Conservation (phyloP, 2,888 invertebrate species). For the Aethes cnicana region DNA sequence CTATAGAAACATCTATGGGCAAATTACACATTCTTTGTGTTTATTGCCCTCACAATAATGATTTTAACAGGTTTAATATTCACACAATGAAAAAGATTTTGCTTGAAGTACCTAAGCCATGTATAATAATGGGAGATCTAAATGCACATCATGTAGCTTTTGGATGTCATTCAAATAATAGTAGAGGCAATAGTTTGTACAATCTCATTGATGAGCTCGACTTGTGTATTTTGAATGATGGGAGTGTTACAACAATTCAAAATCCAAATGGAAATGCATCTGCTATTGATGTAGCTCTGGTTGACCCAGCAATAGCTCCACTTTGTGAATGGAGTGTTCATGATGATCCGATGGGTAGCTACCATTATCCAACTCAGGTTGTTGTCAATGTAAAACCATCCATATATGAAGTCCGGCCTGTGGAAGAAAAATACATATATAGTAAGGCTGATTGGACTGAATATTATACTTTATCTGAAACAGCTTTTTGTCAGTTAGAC, state of each 20-base stretch:
- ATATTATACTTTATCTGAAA: slow-evolving; percentile 21
- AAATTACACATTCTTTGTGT: no score
- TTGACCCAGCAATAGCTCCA: background rate
- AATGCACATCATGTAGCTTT: slow-evolving; percentile 19
- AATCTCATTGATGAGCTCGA: slow-evolving; percentile 17
- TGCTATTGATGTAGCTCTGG: background rate
- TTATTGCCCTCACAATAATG: no score
- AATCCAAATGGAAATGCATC: slow-evolving; percentile 10
- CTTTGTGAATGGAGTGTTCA: background rate
- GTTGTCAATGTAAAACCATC: background rate
- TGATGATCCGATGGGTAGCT: background rate
- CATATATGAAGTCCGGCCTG: background rate
- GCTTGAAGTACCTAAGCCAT: slow-evolving; percentile 14
- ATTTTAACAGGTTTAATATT: no score
- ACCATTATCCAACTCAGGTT: background rate
- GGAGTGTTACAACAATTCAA: slow-evolving; percentile 20
- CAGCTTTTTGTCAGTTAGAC: slow-evolving; percentile 13
- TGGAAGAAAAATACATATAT: background rate
- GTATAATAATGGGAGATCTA: slow-evolving; percentile 10
- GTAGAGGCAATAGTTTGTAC: slow-evolving; percentile 10
- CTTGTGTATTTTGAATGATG: slow-evolving; percentile 19
- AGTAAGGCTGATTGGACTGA: slow-evolving; percentile 29
- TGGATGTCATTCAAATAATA: background rate
- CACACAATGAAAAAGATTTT: no score
- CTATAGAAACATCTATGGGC: no score